phyloP scores from a whole-genome alignment of 2,888 invertebrate species.

The Theodoxus fluviatilis region DNA sequence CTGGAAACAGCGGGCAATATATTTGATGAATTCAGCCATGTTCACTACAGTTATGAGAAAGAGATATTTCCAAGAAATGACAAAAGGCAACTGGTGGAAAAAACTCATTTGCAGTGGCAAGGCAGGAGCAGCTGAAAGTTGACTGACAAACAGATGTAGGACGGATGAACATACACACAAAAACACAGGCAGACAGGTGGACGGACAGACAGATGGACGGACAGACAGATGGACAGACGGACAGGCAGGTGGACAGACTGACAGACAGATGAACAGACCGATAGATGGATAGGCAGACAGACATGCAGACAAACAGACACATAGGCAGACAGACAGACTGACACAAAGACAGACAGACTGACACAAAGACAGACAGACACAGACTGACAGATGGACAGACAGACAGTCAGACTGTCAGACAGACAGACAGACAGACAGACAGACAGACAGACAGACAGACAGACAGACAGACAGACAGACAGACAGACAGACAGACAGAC shows the following conservation, averaged over 20 bases:
- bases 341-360: not conserved
- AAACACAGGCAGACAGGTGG: not conserved
- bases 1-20: too few species aligned
- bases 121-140: not conserved
- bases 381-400: constrained; percentile 3
- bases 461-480: not conserved
- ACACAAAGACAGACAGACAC: not conserved
- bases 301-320: not conserved
- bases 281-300: constrained; percentile 19
- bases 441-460: not conserved
- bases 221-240: too few species aligned
- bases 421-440: constrained; percentile 11
- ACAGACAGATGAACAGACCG: constrained; percentile 66
- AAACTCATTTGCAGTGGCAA: not conserved
- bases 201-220: not conserved
- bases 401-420: constrained; percentile 19
- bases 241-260: not conserved
- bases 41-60: not conserved
- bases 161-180: not conserved
- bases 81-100: not conserved
- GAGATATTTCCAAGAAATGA: not conserved
- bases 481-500: not conserved
- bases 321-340: constrained; percentile 14
- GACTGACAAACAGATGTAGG: not conserved
- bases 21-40: not conserved